A percentile compares a stretch with the other conserved stretches of the same genome.
Evolutionary conservation across 1,140 invertebrate genomes (phyloP).

Genomic region (Luehdorfia chinensis): DNA sequence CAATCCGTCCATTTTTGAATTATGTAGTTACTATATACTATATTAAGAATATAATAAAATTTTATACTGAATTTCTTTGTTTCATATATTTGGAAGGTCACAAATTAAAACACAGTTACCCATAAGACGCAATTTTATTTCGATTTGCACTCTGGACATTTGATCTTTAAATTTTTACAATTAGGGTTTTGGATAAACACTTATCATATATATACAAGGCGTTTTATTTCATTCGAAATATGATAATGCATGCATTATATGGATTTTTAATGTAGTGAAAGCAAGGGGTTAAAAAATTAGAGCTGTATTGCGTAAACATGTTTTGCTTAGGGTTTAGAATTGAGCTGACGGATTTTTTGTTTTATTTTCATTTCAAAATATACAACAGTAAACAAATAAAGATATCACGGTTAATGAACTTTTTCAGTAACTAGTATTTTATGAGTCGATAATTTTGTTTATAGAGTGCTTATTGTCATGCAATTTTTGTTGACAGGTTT

Average conservation of each 20-base stretch:
- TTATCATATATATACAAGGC: not conserved
- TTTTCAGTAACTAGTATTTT: too few species aligned
- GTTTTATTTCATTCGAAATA: not conserved
- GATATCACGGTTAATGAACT: too few species aligned
- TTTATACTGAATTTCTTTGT: not conserved
- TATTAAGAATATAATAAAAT: not conserved
- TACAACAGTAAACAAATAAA: too few species aligned
- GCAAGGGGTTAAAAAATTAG: too few species aligned
- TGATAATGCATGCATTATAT: not conserved
- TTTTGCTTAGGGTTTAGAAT: too few species aligned
- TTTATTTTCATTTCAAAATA: too few species aligned
- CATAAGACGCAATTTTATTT: not conserved
- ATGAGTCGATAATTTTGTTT: too few species aligned
- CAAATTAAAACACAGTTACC: not conserved
- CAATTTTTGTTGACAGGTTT: too few species aligned
- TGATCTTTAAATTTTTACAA: too few species aligned
- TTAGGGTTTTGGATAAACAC: not conserved
- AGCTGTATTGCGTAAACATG: too few species aligned
- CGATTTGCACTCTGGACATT: not conserved
- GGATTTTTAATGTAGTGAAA: slow-evolving; percentile 1
- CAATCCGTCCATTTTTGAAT: slow-evolving; percentile 46
- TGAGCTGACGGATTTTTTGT: too few species aligned
- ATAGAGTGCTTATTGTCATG: too few species aligned
- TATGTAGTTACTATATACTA: not conserved
- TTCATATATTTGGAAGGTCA: not conserved